These are phyloP conservation scores for Tipula helvola DNA, from an alignment of 2,888 invertebrate species.

Conservation along the genomic window DNA sequence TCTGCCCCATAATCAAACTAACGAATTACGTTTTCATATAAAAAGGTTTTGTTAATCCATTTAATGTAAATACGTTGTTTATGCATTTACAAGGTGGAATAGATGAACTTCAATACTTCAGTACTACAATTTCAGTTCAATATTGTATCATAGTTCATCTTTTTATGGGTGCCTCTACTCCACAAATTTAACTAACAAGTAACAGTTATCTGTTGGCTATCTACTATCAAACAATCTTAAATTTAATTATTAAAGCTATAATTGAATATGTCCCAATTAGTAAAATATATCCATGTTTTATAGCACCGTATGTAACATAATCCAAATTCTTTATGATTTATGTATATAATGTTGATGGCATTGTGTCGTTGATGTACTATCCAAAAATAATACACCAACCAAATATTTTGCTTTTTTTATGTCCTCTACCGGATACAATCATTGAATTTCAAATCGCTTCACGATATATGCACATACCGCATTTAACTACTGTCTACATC, in stretches of 20 bases:
- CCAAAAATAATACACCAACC: not conserved
- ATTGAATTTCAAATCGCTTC: not conserved
- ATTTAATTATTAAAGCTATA: too few relatives aligned
- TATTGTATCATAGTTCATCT: not conserved
- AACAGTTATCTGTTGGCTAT: too few relatives aligned
- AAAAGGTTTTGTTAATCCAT: not conserved
- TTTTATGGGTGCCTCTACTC: too few relatives aligned
- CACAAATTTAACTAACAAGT: too few relatives aligned
- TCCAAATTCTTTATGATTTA: not conserved
- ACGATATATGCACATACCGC: not conserved
- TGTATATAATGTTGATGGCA: not conserved
- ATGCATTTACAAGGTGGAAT: too few relatives aligned
- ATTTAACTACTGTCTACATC: not conserved
- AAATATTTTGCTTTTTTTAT: not conserved
- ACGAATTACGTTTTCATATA: not conserved
- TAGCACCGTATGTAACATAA: not conserved
- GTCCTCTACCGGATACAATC: not conserved
- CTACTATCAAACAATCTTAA: too few relatives aligned
- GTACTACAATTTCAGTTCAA: not conserved
- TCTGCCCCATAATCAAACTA: not conserved
- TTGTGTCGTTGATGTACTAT: not conserved
- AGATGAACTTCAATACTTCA: not conserved
- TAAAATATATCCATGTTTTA: not conserved
- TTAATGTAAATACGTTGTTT: not conserved
- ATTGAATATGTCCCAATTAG: not conserved